Conservation (phyloP, 2,113 vertebrate genomes). For the Leucoraja erinaceus region DNA sequence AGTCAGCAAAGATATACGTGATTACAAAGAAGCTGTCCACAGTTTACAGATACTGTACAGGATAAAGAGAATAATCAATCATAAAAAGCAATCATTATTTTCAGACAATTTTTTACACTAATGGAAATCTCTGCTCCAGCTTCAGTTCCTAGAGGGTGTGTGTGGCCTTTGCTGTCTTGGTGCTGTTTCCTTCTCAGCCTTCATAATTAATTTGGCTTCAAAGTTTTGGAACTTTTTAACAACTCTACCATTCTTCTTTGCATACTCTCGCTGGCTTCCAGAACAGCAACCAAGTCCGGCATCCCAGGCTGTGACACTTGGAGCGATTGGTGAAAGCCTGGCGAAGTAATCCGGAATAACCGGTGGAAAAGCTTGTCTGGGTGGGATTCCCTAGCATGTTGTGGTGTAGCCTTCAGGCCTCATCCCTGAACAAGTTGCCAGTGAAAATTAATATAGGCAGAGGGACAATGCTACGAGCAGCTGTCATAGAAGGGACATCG, state of each 20-base stretch:
- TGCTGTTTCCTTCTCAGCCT: not conserved
- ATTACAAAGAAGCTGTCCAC: no score
- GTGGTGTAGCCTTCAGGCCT: not conserved
- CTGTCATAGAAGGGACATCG: not conserved
- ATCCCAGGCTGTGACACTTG: not conserved
- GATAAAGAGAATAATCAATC: no score
- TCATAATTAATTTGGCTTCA: not conserved
- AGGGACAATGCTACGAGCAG: not conserved
- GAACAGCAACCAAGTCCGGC: not conserved
- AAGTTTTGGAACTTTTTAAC: not conserved
- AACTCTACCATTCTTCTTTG: not conserved
- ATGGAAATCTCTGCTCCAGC: not conserved
- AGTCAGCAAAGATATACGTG: no score
- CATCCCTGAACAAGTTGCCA: not conserved
- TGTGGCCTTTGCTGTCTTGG: not conserved
- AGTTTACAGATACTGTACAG: no score
- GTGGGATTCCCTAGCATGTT: not conserved
- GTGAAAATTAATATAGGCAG: no score
- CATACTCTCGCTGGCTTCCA: not conserved
- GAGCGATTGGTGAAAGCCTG: not conserved
- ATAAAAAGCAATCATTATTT: constrained; percentile 23
- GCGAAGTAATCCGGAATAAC: not conserved
- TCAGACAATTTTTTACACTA: not conserved
- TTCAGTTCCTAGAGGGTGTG: not conserved
- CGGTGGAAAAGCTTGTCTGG: not conserved